A percentile compares a stretch with the other conserved stretches of the same genome.
Conservation (phyloP, 2,113 vertebrate genomes). For the Mandrillus leucophaeus region DNA sequence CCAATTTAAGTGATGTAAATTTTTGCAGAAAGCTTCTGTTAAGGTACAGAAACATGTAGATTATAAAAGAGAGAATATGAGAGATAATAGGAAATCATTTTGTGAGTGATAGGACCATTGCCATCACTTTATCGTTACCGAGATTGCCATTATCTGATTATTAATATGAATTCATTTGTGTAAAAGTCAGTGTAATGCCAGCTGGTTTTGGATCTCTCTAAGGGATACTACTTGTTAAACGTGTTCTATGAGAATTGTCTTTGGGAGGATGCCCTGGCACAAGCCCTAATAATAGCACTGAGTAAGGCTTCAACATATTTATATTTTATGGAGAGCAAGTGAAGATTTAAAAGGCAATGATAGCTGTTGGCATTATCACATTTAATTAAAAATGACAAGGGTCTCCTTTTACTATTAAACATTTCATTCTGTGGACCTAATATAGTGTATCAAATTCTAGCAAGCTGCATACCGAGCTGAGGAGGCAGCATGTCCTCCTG, state of each 20-base stretch:
- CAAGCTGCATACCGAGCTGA: neutral
- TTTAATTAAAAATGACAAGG: neutral
- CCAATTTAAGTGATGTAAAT: too few relatives aligned
- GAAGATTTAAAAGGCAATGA: neutral
- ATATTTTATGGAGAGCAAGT: neutral
- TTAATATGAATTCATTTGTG: neutral
- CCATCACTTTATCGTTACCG: neutral
- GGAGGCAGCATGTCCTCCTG: neutral
- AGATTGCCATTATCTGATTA: neutral
- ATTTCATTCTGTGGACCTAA: neutral
- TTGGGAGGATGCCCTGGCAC: neutral
- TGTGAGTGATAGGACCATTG: neutral
- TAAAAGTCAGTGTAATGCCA: neutral
- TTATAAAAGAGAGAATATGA: neutral
- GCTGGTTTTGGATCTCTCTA: neutral
- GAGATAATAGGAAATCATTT: neutral
- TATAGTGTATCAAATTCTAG: neutral
- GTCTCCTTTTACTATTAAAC: neutral
- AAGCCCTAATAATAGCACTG: neutral
- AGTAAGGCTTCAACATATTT: neutral
- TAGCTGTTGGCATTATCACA: neutral
- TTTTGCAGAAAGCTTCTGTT: neutral
- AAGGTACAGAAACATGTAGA: neutral
- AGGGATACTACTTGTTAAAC: neutral
- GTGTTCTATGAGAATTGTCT: neutral